Evolutionary conservation across 2,888 invertebrate species (phyloP).

Genomic region (Cetonia aurata): DNA sequence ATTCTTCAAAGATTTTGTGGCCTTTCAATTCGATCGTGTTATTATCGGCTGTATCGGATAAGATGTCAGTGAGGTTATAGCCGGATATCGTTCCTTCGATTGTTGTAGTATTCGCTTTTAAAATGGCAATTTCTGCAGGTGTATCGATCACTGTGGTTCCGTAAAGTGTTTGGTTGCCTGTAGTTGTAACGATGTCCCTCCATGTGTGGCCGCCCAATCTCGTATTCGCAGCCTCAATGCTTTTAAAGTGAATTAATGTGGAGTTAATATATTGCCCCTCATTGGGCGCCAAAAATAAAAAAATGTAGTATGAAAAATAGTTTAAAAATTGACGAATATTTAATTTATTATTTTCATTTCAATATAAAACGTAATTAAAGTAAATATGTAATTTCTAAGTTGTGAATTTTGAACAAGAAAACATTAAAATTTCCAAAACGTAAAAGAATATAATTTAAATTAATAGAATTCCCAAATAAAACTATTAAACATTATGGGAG

Average conservation of each 20-base stretch:
- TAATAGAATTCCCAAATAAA: too few relatives aligned
- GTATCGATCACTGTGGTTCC: conserved; percentile 52
- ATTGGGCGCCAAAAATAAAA: too few relatives aligned
- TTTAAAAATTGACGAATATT: too few relatives aligned
- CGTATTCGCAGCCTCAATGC: conserved; percentile 50
- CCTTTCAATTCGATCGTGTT: conserved; percentile 51
- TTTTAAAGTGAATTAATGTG: conserved; percentile 42
- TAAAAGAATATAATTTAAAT: too few relatives aligned
- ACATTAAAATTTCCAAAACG: too few relatives aligned
- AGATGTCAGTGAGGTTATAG: conserved; percentile 56
- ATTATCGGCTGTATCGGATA: conserved; percentile 58
- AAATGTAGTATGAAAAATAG: too few relatives aligned
- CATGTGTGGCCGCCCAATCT: conserved; percentile 53
- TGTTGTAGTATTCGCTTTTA: conserved; percentile 25
- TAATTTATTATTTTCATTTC: too few relatives aligned
- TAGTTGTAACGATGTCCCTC: conserved; percentile 52
- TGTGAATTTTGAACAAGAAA: too few relatives aligned
- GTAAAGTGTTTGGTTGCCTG: conserved; percentile 51
- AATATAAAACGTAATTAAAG: too few relatives aligned
- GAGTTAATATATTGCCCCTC: too few relatives aligned
- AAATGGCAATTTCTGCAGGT: neutral
- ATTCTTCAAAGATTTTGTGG: conserved; percentile 57
- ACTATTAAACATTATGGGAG: too few relatives aligned
- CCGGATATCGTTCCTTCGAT: conserved; percentile 56
- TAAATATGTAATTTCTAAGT: too few relatives aligned